A percentile compares a stretch with the other conserved stretches of the same genome.
phyloP scores from a whole-genome alignment of 2,113 vertebrate species.

The Pimephales promelas region DNA sequence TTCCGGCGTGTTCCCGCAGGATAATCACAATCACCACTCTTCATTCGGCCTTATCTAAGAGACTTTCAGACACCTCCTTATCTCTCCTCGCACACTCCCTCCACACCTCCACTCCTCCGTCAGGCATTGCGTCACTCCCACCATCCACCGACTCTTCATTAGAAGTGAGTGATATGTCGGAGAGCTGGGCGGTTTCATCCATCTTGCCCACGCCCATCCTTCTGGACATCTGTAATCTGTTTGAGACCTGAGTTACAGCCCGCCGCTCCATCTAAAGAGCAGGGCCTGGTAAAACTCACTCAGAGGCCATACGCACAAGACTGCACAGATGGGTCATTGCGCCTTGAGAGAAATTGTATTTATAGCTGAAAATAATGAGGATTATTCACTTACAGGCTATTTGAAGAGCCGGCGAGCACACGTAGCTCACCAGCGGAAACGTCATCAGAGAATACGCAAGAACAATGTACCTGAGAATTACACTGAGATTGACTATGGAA shows the following conservation, averaged over 20 bases:
- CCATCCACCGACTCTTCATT: conserved; percentile 25
- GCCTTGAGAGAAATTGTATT: conserved; percentile 21
- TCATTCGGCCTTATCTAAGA: conserved; percentile 43
- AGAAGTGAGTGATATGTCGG: conserved; percentile 38
- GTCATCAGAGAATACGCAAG: background rate
- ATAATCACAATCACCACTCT: conserved; percentile 24
- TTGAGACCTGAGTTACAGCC: conserved; percentile 13
- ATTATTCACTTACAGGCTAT: conserved; percentile 25
- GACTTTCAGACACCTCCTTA: conserved; percentile 39
- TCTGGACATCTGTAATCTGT: conserved; percentile 42
- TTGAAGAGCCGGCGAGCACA: background rate
- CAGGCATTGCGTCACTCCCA: conserved; percentile 41
- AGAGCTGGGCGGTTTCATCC: conserved; percentile 29
- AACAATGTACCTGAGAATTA: background rate
- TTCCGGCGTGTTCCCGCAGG: background rate
- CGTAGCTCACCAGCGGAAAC: background rate
- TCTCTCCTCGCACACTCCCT: conserved; percentile 41
- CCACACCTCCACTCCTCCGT: conserved; percentile 38
- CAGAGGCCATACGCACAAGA: background rate
- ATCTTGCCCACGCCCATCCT: conserved; percentile 34
- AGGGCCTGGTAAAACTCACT: conserved; percentile 6
- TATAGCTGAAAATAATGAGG: conserved; percentile 34
- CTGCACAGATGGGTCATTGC: conserved; percentile 44
- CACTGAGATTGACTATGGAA: background rate
- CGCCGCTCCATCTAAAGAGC: conserved; percentile 36